Evolutionary conservation across 2,888 invertebrate genomes (phyloP), one percentile per base, ranked within the genome.

Genomic region (Drosophila siamana): DNA sequence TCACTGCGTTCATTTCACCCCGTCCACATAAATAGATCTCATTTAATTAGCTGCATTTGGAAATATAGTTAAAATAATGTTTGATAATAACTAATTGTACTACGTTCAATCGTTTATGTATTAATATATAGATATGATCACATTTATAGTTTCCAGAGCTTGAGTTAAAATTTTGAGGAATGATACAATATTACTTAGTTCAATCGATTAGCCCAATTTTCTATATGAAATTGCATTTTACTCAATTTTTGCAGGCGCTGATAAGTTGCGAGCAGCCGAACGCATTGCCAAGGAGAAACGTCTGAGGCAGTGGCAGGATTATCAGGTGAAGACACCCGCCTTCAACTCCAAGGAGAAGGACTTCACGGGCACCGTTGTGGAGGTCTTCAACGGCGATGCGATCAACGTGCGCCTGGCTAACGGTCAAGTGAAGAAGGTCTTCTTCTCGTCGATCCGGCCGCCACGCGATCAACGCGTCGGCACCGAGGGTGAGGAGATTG

Each of bases 341-440:
- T 94, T 96, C 52, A 94, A 95, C 16, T 95, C 95, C 3, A 96
- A 96, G 90, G 96, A 96, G 79, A 96, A 95, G 83, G 97, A 98
- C 84, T 97, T 96, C 87, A 93, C 93, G 6, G 98, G 96, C 2
- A 95, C 94, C 1, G 97, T 98, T 0, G 93, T 97, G 16, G 99
- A 99, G 92, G 95, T 99, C 36, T 95, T 97, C 4, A 98, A 98
- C 90, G 99, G 98, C 0, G 99, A 99, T 93, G 97, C 98, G 0
- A 93, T 99, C 30, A 94, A 96, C 52, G 95, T 99, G 0, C 98
- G 97, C 91, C 93, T 96, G 57, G 93, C 95, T 24, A 96, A 96
- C 89, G 96, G 96, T 36, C 94, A 94, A 36, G 93, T 94, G 41
- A 97, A 97, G 92, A 99, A 99, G 93, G 95, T 99, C 46, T 99